Base-by-base conservation (phyloP, 1,140 invertebrate genomes). In the Eciton burchellii region DNA sequence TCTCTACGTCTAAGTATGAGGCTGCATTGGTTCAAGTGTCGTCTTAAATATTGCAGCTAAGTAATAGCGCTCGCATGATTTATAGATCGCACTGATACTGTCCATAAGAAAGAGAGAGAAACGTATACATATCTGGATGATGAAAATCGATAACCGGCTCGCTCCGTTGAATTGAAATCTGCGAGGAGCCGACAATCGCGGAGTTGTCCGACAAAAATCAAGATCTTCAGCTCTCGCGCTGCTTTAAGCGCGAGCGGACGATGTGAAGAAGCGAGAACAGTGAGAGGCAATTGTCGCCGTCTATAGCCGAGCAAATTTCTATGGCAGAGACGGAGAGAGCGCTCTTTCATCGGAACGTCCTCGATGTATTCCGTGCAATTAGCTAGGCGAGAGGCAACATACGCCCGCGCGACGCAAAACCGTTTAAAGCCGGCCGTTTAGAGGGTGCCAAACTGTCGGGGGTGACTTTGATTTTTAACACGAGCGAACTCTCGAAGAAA, bases 361-460 rank as follows among this genome's bases (percentile, higher is more conserved):
- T 85, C 54, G 86, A 86, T 88, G 85, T 89, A 86, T 90, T 84
- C 90, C 90, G 74, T 90, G 84, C 91, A 92, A 92, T 92, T 91
- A 88, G 83, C 68, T 79, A 60, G 84, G 82, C 19, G 77, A 88
- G 85, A 88, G 86, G 88, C 81, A 74, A 86, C 82, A 52, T 87
- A 89, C 72, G 66, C 81, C 49, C 71, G 35, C 54, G 16, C 82
- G 49, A 49, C 41, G 52, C 71, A 24, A 60, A 82, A 71, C 70
- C 72, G 74, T 81, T 79, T 56, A 66, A 35, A 62, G 66, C 59
- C 73, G 65, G 63, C 84, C 63, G 43, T 68, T 52, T 12, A 54
- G 79, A 65, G 66, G 84, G 65, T 57, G 59, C 54, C 35, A 70
- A 86, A 74, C 65, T 81, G 82, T 68, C 71, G 9, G 3, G 4